Conservation (phyloP, 2,888 invertebrate species). For the Caenorhabditis sinica region DNA sequence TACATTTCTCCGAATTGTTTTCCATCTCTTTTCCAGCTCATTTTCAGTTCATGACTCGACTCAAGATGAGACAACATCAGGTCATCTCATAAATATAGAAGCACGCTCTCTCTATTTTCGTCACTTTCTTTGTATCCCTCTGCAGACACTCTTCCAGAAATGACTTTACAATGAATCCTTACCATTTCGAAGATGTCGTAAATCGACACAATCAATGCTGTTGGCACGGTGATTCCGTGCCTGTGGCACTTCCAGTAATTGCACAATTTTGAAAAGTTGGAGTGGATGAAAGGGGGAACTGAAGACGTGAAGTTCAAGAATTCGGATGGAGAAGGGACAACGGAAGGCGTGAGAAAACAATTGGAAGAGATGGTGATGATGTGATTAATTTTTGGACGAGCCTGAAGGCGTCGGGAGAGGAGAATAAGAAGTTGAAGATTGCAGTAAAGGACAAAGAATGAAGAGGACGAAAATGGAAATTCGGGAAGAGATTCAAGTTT, state of each 20-base stretch:
- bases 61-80: background rate
- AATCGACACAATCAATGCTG: slow-evolving; percentile 58
- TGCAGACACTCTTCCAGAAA: background rate
- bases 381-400: slow-evolving; percentile 36
- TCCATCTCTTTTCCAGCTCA: slow-evolving; percentile 9
- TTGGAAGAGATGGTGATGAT: slow-evolving; percentile 6
- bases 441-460: slow-evolving; percentile 7
- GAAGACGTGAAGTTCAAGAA: slow-evolving; percentile 28
- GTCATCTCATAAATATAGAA: slow-evolving; percentile 22
- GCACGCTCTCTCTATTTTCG: background rate
- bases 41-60: slow-evolving; percentile 27
- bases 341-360: slow-evolving; percentile 27
- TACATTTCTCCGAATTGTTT: slow-evolving; percentile 1
- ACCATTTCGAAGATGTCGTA: slow-evolving; percentile 27
- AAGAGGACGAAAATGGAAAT: slow-evolving; percentile 4
- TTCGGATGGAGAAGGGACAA: background rate
- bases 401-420: slow-evolving; percentile 4
- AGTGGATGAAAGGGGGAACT: slow-evolving; percentile 12
- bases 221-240: slow-evolving; percentile 62
- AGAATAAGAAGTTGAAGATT: background rate
- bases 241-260: slow-evolving; percentile 56
- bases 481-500: background rate
- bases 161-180: background rate
- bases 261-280: slow-evolving; percentile 44
- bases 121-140: background rate